A percentile compares a stretch with the other conserved stretches of the same genome.
These are phyloP conservation scores for Mugil cephalus DNA, from an alignment of 2,113 vertebrate genomes.

Conservation along the genomic window DNA sequence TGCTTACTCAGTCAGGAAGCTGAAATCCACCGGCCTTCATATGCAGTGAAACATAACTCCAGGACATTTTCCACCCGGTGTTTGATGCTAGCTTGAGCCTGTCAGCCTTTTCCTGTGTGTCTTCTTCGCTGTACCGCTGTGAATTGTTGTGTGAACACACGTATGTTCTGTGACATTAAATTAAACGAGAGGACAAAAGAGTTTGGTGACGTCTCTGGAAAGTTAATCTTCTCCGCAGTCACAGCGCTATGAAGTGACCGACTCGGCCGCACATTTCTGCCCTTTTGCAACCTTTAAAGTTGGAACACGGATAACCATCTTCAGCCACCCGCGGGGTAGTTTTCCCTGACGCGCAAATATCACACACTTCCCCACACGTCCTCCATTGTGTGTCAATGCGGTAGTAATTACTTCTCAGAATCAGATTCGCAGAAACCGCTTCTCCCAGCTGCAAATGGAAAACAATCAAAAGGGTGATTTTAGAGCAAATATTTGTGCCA, in stretches of 20 bases:
- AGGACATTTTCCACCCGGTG: conserved; percentile 8
- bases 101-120: background rate
- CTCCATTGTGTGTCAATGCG: conserved; percentile 34
- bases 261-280: conserved; percentile 55
- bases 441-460: background rate
- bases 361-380: background rate
- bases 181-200: conserved; percentile 63
- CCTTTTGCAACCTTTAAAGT: conserved; percentile 77
- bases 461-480: conserved; percentile 23
- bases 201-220: conserved; percentile 23
- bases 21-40: background rate
- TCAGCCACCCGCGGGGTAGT: conserved; percentile 24
- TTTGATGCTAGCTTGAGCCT: conserved; percentile 26
- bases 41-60: background rate
- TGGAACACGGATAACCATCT: conserved; percentile 54
- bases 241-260: conserved; percentile 5
- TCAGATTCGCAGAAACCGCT: no score
- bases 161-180: conserved; percentile 67
- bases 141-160: conserved; percentile 35
- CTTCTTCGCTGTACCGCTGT: conserved; percentile 33
- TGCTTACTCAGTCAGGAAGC: background rate
- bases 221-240: conserved; percentile 43
- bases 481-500: background rate
- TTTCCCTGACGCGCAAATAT: conserved; percentile 45
- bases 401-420: conserved; percentile 52